Evolutionary conservation across 2,113 vertebrate genomes (phyloP).

Genomic region (Caranx melampygus): DNA sequence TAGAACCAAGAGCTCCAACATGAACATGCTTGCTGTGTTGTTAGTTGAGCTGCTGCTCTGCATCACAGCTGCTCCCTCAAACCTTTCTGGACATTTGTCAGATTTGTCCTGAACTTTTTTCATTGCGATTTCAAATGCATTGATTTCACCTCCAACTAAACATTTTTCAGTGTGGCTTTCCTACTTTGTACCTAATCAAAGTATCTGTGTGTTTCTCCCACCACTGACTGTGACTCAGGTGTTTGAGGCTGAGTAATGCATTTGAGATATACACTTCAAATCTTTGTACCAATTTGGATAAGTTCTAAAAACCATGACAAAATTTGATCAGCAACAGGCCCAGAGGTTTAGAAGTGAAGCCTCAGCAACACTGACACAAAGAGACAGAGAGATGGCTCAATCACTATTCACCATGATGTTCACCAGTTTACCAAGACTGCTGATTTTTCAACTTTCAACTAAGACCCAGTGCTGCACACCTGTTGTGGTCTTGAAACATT

Average conservation of each 20-base stretch:
- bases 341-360: too few relatives aligned
- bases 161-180: background rate
- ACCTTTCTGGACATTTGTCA: background rate
- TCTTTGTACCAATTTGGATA: background rate
- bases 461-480: background rate
- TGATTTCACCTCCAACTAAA: background rate
- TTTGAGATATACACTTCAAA: background rate
- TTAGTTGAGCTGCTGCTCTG: background rate
- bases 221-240: background rate
- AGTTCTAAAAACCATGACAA: background rate
- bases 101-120: background rate
- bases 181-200: background rate
- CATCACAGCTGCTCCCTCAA: background rate
- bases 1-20: background rate
- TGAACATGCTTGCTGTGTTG: background rate
- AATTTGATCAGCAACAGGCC: background rate
- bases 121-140: background rate
- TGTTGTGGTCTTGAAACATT: conserved; percentile 4
- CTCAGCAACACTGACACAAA: background rate
- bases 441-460: background rate
- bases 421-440: background rate
- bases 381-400: background rate
- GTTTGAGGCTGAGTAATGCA: background rate
- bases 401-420: background rate
- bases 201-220: background rate